These are phyloP conservation scores for Odontamblyopus lacepedii DNA, from an alignment of 2,797 vertebrate species.

Conservation along the genomic window DNA sequence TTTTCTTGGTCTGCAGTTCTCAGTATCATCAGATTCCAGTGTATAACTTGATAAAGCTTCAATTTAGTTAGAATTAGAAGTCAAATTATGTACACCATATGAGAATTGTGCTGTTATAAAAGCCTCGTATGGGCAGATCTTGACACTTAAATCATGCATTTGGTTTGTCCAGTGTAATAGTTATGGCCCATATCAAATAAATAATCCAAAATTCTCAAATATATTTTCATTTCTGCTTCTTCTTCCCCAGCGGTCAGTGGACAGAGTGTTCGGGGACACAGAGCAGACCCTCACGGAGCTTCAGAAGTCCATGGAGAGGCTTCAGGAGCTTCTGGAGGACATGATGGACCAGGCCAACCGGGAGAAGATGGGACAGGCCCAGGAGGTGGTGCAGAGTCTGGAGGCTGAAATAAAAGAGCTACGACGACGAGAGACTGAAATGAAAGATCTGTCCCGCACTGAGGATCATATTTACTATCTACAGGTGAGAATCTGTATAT, in stretches of 20 bases:
- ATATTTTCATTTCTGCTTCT: background rate
- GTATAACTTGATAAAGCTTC: too few species aligned
- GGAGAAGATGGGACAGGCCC: constrained; percentile 75
- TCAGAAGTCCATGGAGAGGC: constrained; percentile 71
- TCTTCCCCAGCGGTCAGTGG: constrained; percentile 62
- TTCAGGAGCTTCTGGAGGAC: constrained; percentile 77
- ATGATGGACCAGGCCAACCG: constrained; percentile 62
- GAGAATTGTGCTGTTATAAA: too few species aligned
- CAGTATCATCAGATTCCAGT: too few species aligned
- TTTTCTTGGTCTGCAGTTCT: too few species aligned
- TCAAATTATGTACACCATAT: too few species aligned
- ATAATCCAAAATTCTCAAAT: too few species aligned
- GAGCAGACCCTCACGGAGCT: constrained; percentile 68
- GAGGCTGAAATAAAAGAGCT: constrained; percentile 70
- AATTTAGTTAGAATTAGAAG: too few species aligned
- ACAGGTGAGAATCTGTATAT: constrained; percentile 57
- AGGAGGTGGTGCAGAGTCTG: constrained; percentile 68
- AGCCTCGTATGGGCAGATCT: too few species aligned
- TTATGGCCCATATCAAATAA: too few species aligned
- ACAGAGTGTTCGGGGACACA: constrained; percentile 55
- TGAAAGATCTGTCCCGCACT: constrained; percentile 71
- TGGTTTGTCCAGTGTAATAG: too few species aligned
- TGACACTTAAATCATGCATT: too few species aligned
- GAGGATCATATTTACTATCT: constrained; percentile 79
- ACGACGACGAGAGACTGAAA: constrained; percentile 67